Evolutionary conservation across 2,113 vertebrate species (phyloP), one percentile per base, ranked within the genome.

Genomic region (Pterophyllum scalare): DNA sequence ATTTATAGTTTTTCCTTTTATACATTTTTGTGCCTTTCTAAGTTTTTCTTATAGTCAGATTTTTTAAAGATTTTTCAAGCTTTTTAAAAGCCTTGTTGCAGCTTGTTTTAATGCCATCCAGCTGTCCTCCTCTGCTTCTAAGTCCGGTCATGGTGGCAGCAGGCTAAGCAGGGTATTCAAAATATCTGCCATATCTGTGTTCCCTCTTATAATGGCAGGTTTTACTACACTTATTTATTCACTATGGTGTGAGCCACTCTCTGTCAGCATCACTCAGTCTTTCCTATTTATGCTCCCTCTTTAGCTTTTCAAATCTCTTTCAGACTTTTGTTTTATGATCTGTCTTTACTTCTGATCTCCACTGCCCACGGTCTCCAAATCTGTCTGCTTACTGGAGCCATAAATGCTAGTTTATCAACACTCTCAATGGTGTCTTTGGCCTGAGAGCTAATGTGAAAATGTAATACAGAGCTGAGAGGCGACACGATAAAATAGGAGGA

Each of bases 371-470:
- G 61, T 81, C 62, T 82, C 52, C n/a, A 64, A 58, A 75, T 83
- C 78, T 77, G 60, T 81, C 54, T 60, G 38, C 28, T 80, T 90
- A 89, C 92, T 91, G 86, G 83, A 74, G 81, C 65, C 82, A 82
- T 90, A 86, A 90, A 90, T 54, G 62, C 6, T 35, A 58, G 57
- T 89, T 85, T 89, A 90, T 85, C 80, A 87, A 74, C 62, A 72
- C 58, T 75, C 65, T 75, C 35, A 38, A 9, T 38, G 35, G 35
- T 38, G 2, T 10, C 72, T 59, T 28, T 65, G 72, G 79, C 72
- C 62, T 7, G 8, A 58, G 75, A 82, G 65, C 35, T 82, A 82
- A 88, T 81, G 65, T 72, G 65, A 81, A 87, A 80, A 89, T 86
- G 58, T 46, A 38, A 79, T 13, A 17, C 49, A 54, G 57, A 80